Evolutionary conservation across 2,113 vertebrate species (phyloP).

Genomic region (Macroglossus sobrinus): DNA sequence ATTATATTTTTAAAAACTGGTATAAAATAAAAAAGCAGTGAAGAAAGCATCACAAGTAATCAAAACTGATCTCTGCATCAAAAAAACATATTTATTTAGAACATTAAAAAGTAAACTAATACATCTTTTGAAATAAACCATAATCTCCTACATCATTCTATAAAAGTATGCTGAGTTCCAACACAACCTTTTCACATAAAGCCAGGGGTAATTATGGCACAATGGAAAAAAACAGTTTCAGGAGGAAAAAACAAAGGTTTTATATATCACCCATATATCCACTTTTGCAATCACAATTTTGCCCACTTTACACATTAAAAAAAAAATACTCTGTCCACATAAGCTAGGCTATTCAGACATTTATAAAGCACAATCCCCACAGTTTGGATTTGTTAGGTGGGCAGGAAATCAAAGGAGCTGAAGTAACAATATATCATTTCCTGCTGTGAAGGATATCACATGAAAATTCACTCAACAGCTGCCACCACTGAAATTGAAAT

Average conservation of each 20-base stretch:
- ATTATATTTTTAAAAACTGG: conserved; percentile 20
- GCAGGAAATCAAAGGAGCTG: conserved; percentile 21
- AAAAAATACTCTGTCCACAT: not conserved
- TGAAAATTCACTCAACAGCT: conserved; percentile 61
- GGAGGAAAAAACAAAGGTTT: conserved; percentile 12
- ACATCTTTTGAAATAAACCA: conserved; percentile 46
- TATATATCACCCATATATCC: not conserved
- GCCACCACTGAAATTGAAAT: conserved; percentile 67
- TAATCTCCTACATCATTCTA: conserved; percentile 17
- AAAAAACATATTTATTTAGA: conserved; percentile 45
- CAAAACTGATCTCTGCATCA: conserved; percentile 24
- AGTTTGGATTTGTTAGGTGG: conserved; percentile 2
- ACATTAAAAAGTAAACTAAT: conserved; percentile 52
- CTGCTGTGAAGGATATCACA: conserved; percentile 50
- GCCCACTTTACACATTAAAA: conserved; percentile 7
- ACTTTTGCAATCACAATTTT: conserved; percentile 50
- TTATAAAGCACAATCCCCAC: conserved; percentile 23
- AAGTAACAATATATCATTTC: conserved; percentile 55
- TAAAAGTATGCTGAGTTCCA: conserved; percentile 13
- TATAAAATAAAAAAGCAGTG: conserved; percentile 24
- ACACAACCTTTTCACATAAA: conserved; percentile 7
- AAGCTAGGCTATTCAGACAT: conserved; percentile 7
- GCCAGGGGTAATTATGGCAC: not conserved
- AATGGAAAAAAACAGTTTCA: conserved; percentile 61
- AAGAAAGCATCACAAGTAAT: conserved; percentile 31